Evolutionary conservation across 64 coral and sea anemone genomes (phyloP), one percentile per base, ranked within the genome.

Genomic region (Porites lutea): DNA sequence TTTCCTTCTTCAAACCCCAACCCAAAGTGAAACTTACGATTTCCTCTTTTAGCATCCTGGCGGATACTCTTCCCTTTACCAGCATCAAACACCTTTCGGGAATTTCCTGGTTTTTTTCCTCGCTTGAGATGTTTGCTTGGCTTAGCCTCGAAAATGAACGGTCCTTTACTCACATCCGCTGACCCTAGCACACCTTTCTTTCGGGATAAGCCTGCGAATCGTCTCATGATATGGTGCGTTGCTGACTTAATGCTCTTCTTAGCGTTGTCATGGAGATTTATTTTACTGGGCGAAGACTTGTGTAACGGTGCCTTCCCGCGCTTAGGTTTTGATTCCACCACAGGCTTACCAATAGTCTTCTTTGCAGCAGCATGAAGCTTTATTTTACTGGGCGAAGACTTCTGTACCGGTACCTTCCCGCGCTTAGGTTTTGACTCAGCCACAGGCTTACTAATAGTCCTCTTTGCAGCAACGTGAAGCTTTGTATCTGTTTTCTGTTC

Each of bases 81-180:
- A 22, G 66, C 45, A 68, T 61, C 45, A 19, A 48, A 84, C 61
- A 84, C 48, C 47, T 70, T 90, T 37, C 27, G 27, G 27, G 27
- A 37, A 37, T 37, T 37, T 3, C 49, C 37, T 45, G 59, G 80
- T 52, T 54, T 65, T 16, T 47, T 14, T 12, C 49, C 67, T 59
- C 90, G 53, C 12, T 84, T 85, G 10, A 4, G 5, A 8, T 51
- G 44, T 18, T 64, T 91, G 63, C 55, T n/a, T 0, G 2, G 5
- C n/a, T 47, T 9, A 13, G 46, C 9, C 12, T 92, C 90, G 19
- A 92, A 45, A 15, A 92, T 70, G 46, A 92, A 74, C 18, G 90
- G 90, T 14, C 90, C 90, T 71, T 85, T 70, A 15, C 70, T 85
- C 18, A 84, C 43, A 5, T 84, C 81, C 13, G 48, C 45, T 19